Percentiles rank a stretch among this genome's conserved stretches.
phyloP scores from a whole-genome alignment of 2,888 invertebrate species.

The Drosophila pegasa region DNA sequence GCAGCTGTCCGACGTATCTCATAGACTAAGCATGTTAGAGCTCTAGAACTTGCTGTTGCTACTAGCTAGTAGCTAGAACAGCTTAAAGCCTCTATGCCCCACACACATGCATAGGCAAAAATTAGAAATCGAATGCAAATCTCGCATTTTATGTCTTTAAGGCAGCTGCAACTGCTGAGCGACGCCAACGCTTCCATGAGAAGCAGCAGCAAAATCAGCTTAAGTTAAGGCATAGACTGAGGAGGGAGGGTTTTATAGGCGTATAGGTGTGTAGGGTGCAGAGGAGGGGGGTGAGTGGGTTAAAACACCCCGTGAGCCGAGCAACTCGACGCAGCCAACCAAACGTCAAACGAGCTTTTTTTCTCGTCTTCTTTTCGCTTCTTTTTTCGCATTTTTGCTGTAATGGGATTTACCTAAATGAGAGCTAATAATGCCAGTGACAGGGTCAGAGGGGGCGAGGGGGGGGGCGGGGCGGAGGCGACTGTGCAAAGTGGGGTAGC shows the following conservation, averaged over 20 bases:
- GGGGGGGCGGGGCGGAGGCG: not conserved
- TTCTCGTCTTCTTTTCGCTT: constrained; percentile 16
- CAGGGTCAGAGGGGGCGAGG: constrained; percentile 2
- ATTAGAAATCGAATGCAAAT: not conserved
- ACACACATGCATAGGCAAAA: no score
- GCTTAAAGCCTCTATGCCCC: not conserved
- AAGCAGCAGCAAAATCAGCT: constrained; percentile 4
- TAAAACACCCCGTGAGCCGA: constrained; percentile 57
- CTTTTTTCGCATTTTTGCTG: constrained; percentile 24
- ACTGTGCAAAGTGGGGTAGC: constrained; percentile 9
- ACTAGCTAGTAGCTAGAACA: no score
- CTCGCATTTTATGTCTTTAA: not conserved
- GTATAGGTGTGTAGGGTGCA: not conserved
- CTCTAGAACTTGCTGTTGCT: no score
- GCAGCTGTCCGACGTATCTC: no score
- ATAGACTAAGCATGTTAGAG: no score
- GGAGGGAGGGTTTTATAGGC: not conserved
- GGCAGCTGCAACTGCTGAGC: constrained; percentile 6
- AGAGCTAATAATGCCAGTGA: constrained; percentile 73
- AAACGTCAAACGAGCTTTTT: constrained; percentile 67
- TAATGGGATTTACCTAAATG: constrained; percentile 80
- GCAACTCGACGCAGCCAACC: constrained; percentile 64
- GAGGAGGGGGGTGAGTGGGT: not conserved
- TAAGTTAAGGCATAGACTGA: not conserved
- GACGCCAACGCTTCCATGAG: constrained; percentile 9